These are phyloP conservation scores for Drosophila prolongata DNA, from an alignment of 2,888 invertebrate genomes.

Conservation along the genomic window DNA sequence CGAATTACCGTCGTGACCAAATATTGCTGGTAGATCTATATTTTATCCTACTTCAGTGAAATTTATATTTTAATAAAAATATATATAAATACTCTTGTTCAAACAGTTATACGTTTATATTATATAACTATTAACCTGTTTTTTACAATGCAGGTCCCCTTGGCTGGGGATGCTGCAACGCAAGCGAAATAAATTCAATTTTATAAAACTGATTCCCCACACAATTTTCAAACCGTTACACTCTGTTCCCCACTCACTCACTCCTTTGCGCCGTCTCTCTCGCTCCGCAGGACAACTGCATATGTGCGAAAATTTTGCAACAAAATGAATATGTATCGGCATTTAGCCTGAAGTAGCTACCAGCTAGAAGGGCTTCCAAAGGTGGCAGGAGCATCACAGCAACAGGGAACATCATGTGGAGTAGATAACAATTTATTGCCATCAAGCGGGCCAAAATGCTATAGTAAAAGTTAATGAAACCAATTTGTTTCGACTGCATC, in stretches of 20 bases:
- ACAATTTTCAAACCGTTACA: constrained; percentile 60
- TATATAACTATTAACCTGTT: background rate
- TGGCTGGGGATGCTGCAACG: constrained; percentile 57
- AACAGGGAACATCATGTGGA: constrained; percentile 42
- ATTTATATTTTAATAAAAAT: too few relatives aligned
- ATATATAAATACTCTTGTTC: too few relatives aligned
- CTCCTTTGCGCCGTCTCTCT: constrained; percentile 2
- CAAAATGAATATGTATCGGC: constrained; percentile 78
- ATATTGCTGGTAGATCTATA: too few relatives aligned
- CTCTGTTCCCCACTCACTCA: constrained; percentile 1
- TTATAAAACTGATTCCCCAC: constrained; percentile 79
- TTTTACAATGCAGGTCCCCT: constrained; percentile 36
- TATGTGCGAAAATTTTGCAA: constrained; percentile 74
- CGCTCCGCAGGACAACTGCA: constrained; percentile 45
- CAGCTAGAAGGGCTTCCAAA: constrained; percentile 44
- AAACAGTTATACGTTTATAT: too few relatives aligned
- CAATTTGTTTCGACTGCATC: constrained; percentile 67
- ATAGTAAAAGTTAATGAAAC: constrained; percentile 79
- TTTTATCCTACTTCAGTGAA: too few relatives aligned
- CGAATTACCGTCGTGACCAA: too few relatives aligned
- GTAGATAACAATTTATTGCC: constrained; percentile 76
- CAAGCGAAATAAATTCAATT: constrained; percentile 78
- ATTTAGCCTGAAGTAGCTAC: constrained; percentile 73
- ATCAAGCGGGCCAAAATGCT: constrained; percentile 73
- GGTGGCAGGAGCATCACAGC: constrained; percentile 42